These are phyloP conservation scores for Halcyon chelicuti DNA, from an alignment of 2,797 vertebrate species.

Conservation along the genomic window DNA sequence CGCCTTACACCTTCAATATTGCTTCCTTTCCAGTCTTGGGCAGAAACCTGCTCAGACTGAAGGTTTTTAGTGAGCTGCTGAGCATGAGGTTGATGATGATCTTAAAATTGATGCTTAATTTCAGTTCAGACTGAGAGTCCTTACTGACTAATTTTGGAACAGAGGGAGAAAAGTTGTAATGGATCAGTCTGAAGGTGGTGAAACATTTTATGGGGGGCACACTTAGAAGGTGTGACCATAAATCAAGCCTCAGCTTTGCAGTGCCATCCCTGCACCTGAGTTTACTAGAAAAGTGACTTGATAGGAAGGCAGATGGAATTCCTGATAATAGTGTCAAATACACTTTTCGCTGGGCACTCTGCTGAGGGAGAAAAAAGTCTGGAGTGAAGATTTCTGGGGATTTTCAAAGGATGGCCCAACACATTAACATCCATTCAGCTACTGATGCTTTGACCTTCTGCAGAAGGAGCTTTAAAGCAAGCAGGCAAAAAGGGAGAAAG, in stretches of 20 bases:
- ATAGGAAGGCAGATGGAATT: neutral
- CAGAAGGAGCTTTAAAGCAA: slow-evolving; percentile 65
- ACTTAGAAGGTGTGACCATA: neutral
- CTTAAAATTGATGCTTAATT: neutral
- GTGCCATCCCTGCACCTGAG: neutral
- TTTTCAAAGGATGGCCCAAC: slow-evolving; percentile 71
- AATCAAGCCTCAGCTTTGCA: neutral
- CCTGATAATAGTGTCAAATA: neutral
- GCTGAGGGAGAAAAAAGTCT: neutral
- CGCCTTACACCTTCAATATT: neutral
- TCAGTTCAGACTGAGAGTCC: neutral
- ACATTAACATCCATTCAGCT: slow-evolving; percentile 81
- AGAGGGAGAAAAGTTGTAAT: neutral
- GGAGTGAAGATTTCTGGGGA: slow-evolving; percentile 34
- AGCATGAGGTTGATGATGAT: neutral
- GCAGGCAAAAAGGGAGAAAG: neutral
- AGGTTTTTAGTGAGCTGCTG: neutral
- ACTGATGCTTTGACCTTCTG: slow-evolving; percentile 83
- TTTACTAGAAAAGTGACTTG: neutral
- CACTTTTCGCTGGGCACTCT: slow-evolving; percentile 61
- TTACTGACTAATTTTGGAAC: neutral
- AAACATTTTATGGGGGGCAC: neutral
- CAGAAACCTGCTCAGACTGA: neutral
- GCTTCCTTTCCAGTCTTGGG: neutral
- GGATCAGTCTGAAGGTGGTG: neutral